A percentile compares a stretch with the other conserved stretches of the same genome.
These are phyloP conservation scores for Tor tambroides DNA, from an alignment of 2,113 vertebrate species.

Conservation along the genomic window DNA sequence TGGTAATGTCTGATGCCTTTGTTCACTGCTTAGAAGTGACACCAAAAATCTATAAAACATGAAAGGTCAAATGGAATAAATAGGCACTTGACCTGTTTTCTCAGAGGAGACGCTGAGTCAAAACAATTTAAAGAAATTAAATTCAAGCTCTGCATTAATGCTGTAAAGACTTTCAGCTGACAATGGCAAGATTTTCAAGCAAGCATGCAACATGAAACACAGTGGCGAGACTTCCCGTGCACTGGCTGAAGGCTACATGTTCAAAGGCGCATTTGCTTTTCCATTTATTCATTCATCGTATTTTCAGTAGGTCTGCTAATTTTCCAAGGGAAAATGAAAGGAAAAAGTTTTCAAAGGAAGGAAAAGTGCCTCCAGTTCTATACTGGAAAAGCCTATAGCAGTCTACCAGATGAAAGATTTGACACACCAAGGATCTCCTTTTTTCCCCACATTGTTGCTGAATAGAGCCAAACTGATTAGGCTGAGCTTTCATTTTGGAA, in stretches of 20 bases:
- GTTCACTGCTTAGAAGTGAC: not conserved
- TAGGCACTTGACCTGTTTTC: not conserved
- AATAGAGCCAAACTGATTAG: not conserved
- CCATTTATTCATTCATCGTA: not conserved
- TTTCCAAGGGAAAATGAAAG: not conserved
- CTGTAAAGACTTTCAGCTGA: conserved; percentile 22
- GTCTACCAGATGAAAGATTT: conserved; percentile 21
- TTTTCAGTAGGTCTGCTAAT: not conserved
- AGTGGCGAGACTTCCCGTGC: not conserved
- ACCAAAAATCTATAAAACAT: not conserved
- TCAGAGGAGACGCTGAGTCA: conserved; percentile 13
- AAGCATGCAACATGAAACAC: not conserved
- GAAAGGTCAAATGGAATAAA: conserved; percentile 20
- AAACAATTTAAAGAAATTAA: not conserved
- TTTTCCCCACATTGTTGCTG: not conserved
- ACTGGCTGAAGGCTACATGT: not conserved
- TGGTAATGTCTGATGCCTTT: not conserved
- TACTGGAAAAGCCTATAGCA: conserved; percentile 12
- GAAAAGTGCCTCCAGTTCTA: not conserved
- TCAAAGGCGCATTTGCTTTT: not conserved
- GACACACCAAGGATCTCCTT: not conserved
- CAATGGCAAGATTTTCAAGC: not conserved
- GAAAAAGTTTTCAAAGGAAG: not conserved
- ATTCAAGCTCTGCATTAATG: not conserved
- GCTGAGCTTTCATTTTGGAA: not conserved